These are phyloP conservation scores for Tenthredo livida DNA, from an alignment of 2,888 invertebrate genomes.

Conservation along the genomic window DNA sequence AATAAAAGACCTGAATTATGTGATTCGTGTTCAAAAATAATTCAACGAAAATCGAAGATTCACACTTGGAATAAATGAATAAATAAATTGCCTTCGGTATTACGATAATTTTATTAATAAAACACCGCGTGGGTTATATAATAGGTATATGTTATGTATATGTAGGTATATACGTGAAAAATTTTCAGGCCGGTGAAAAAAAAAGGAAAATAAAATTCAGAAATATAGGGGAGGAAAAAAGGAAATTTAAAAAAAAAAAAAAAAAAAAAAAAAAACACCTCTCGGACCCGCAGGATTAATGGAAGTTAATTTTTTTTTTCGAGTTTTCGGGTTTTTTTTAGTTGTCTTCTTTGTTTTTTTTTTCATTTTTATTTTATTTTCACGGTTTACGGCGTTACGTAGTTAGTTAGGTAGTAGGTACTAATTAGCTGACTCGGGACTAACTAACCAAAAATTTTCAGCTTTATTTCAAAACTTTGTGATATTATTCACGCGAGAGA, in stretches of 20 bases:
- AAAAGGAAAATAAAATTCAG: too few species aligned
- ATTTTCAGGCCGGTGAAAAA: too few species aligned
- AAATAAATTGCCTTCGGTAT: background rate
- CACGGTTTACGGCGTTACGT: constrained; percentile 4
- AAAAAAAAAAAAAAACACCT: background rate
- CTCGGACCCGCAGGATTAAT: background rate
- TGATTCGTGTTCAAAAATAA: too few species aligned
- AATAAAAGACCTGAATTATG: background rate
- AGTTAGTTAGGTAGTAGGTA: background rate
- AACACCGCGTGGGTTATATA: background rate
- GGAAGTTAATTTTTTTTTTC: background rate
- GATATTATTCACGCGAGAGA: constrained; percentile 1
- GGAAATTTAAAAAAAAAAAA: background rate
- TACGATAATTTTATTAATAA: background rate
- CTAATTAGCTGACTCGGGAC: constrained; percentile 44
- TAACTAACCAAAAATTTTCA: constrained; percentile 37
- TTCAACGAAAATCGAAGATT: too few species aligned
- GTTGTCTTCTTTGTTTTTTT: background rate
- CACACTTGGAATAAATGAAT: background rate
- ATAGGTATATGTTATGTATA: too few species aligned
- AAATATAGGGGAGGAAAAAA: background rate
- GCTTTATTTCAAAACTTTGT: background rate
- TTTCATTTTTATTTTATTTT: background rate
- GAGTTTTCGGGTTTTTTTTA: background rate
- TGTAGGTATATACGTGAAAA: too few species aligned